These are phyloP conservation scores for Chloropsis cyanopogon DNA, from an alignment of 2,113 vertebrate genomes.

Conservation along the genomic window DNA sequence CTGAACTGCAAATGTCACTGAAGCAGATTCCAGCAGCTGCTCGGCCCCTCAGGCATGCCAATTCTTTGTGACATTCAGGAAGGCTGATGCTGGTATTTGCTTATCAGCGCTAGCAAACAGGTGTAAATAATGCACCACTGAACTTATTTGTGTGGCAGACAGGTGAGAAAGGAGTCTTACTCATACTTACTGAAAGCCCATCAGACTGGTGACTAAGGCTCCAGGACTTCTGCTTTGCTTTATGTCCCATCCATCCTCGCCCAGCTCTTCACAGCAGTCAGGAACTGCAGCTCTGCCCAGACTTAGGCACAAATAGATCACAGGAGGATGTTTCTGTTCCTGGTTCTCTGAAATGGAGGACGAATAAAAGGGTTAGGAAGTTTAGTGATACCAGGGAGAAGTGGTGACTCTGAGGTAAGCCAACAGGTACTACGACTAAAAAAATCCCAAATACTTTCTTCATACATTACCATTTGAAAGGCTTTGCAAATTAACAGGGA, in stretches of 20 bases:
- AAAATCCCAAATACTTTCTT: neutral
- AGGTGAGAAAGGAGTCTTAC: neutral
- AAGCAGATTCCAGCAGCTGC: neutral
- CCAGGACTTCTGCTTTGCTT: neutral
- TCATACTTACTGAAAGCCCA: slow-evolving; percentile 21
- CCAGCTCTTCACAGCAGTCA: neutral
- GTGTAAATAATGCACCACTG: neutral
- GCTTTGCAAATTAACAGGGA: neutral
- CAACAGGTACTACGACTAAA: neutral
- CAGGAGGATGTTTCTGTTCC: neutral
- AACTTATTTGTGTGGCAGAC: neutral
- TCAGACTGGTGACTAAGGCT: slow-evolving; percentile 17
- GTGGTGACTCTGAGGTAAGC: neutral
- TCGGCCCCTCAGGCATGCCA: neutral
- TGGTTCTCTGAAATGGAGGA: neutral
- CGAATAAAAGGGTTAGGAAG: neutral
- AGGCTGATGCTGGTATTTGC: neutral
- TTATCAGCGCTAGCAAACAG: neutral
- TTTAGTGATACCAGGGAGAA: neutral
- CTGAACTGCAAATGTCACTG: neutral
- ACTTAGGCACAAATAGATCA: neutral
- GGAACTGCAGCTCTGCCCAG: neutral
- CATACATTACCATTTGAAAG: neutral
- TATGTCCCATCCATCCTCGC: slow-evolving; percentile 38
- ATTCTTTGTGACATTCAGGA: neutral